Conservation (phyloP, 2,888 invertebrate genomes). For the Candidula unifasciata region DNA sequence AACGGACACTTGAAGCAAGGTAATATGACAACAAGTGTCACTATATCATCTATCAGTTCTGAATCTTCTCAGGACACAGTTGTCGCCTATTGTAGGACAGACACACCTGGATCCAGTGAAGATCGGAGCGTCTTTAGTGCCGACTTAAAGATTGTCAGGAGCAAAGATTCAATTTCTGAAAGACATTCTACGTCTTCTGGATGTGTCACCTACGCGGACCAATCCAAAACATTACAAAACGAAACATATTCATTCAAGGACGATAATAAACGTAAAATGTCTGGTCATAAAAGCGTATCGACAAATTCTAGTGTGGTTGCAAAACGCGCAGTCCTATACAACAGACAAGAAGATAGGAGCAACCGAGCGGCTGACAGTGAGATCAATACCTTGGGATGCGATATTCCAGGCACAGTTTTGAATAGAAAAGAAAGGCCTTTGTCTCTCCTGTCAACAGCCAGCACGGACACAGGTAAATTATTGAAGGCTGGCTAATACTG, state of each 20-base stretch:
- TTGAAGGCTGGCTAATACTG: not conserved
- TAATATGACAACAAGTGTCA: not conserved
- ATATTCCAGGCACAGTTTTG: slow-evolving; percentile 10
- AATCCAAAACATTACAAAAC: slow-evolving; percentile 36
- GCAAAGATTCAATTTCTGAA: not conserved
- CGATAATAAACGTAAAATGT: not conserved
- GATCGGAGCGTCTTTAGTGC: not conserved
- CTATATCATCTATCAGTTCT: slow-evolving; percentile 31
- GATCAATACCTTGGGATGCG: not conserved
- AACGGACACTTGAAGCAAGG: slow-evolving; percentile 9
- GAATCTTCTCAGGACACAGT: slow-evolving; percentile 44
- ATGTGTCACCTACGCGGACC: slow-evolving; percentile 37
- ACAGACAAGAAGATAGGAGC: not conserved
- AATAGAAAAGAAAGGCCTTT: slow-evolving; percentile 72
- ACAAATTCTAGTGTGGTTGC: not conserved
- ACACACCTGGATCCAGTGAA: slow-evolving; percentile 36
- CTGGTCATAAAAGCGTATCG: not conserved
- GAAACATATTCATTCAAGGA: not conserved
- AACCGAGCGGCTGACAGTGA: not conserved
- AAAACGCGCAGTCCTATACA: not conserved
- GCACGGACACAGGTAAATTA: slow-evolving; percentile 88
- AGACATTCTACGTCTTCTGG: slow-evolving; percentile 7
- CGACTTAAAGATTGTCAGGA: not conserved
- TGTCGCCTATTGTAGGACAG: slow-evolving; percentile 15
- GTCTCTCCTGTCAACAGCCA: slow-evolving; percentile 80